phyloP scores from a whole-genome alignment of 2,113 vertebrate species.

The Struthidea cinerea region DNA sequence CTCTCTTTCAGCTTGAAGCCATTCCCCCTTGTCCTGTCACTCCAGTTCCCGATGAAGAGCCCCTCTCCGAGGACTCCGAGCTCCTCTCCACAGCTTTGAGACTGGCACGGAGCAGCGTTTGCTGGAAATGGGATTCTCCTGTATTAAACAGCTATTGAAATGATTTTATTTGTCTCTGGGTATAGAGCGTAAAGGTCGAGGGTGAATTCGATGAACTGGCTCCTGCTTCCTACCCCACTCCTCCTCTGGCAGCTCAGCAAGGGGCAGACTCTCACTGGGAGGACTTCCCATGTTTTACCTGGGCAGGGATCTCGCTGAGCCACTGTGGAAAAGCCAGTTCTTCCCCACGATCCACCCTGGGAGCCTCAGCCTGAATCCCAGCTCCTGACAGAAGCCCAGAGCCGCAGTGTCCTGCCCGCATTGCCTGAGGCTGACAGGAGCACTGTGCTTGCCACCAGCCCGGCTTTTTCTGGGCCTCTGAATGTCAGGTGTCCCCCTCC shows the following conservation, averaged over 20 bases:
- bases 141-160: background rate
- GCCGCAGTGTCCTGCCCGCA: accelerated
- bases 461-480: background rate
- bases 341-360: background rate
- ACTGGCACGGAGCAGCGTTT: background rate
- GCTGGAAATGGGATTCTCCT: background rate
- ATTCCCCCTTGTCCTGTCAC: background rate
- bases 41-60: background rate
- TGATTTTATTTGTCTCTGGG: background rate
- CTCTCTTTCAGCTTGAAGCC: background rate
- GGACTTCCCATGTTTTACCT: background rate
- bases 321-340: background rate
- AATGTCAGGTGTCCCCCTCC: background rate
- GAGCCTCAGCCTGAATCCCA: background rate
- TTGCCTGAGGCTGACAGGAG: background rate
- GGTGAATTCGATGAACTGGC: background rate
- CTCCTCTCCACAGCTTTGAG: background rate
- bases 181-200: background rate
- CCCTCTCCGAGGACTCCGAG: background rate
- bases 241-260: background rate
- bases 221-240: background rate
- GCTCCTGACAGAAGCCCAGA: background rate
- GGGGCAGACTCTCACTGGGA: background rate
- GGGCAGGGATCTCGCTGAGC: background rate
- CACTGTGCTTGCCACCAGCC: background rate